These are phyloP conservation scores for Seriola dumerili DNA, from an alignment of 2,113 vertebrate species.

Conservation along the genomic window DNA sequence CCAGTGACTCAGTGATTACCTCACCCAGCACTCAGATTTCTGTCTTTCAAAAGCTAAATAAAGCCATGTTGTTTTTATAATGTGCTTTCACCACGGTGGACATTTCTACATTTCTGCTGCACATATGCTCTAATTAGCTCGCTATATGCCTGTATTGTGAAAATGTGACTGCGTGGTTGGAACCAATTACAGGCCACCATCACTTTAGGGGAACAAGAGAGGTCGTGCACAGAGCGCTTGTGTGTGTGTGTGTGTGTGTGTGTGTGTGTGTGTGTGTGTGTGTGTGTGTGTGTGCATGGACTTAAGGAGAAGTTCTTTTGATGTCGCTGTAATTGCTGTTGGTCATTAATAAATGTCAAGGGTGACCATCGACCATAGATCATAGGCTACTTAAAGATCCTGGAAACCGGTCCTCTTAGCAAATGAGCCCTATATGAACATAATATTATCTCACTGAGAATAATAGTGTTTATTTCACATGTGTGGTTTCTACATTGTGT, in stretches of 20 bases:
- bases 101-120: too few relatives aligned
- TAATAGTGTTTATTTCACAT: not conserved
- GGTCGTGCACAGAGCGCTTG: too few relatives aligned
- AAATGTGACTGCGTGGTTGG: conserved; percentile 10
- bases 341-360: conserved; percentile 48
- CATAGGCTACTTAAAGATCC: conserved; percentile 35
- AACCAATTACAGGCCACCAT: conserved; percentile 18
- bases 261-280: not conserved
- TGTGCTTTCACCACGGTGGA: not conserved
- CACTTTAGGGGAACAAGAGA: not conserved
- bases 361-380: conserved; percentile 8
- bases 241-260: not conserved
- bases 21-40: conserved; percentile 1
- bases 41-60: not conserved
- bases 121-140: conserved; percentile 5
- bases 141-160: not conserved
- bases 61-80: not conserved
- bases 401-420: conserved; percentile 29
- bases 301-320: not conserved
- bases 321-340: conserved; percentile 27
- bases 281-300: not conserved
- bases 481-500: not conserved
- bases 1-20: conserved; percentile 44
- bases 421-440: not conserved
- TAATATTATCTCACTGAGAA: not conserved